Conservation (phyloP, 2,113 vertebrate species). For the Ptilonorhynchus violaceus region DNA sequence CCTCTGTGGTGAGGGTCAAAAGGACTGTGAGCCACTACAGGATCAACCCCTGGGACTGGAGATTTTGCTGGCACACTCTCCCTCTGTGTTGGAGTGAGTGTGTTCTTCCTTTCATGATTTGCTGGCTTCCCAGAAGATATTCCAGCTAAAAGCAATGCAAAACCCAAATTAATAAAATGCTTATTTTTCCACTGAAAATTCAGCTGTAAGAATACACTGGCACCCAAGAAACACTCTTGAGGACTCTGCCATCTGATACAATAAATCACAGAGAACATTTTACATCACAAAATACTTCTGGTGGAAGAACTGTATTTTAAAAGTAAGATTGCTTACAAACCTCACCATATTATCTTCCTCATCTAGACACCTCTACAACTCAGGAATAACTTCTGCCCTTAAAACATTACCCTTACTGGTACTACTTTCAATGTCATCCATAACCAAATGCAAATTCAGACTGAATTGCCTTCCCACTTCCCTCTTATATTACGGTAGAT, state of each 20-base stretch:
- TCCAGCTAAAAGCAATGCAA: conserved; percentile 69
- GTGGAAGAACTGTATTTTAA: neutral
- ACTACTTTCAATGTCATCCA: neutral
- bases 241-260: neutral
- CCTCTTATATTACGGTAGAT: neutral
- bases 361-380: neutral
- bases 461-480: neutral
- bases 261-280: neutral
- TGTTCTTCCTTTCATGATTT: conserved; percentile 89
- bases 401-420: neutral
- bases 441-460: neutral
- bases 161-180: neutral
- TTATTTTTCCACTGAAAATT: neutral
- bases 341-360: neutral
- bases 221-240: neutral
- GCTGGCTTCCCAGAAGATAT: conserved; percentile 84
- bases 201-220: neutral
- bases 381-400: neutral
- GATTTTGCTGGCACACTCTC: conserved; percentile 92
- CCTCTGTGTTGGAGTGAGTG: conserved; percentile 91
- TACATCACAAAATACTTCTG: neutral
- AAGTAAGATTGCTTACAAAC: neutral
- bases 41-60: conserved; percentile 87
- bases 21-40: conserved; percentile 86
- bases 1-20: conserved; percentile 91